These are phyloP conservation scores for Pseudonaja textilis DNA, from an alignment of 2,113 vertebrate species.

Conservation along the genomic window DNA sequence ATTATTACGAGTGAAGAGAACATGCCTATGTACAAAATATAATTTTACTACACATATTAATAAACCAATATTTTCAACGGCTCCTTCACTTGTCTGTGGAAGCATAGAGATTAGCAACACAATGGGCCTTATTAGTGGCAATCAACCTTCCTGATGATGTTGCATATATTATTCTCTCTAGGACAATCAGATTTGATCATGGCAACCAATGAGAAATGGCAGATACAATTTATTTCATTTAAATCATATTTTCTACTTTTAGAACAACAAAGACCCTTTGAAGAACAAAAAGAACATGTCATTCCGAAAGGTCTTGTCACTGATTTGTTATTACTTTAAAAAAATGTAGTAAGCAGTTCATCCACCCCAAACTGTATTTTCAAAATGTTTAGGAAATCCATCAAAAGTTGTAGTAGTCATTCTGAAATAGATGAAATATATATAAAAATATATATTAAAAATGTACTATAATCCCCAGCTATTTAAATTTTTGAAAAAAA, in stretches of 20 bases:
- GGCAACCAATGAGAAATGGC: constrained; percentile 35
- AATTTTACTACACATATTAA: constrained; percentile 17
- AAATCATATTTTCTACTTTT: constrained; percentile 28
- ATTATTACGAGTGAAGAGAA: constrained; percentile 11
- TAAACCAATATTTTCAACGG: background rate
- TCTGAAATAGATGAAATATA: constrained; percentile 48
- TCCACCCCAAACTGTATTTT: background rate
- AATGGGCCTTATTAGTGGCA: constrained; percentile 25
- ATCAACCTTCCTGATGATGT: constrained; percentile 2
- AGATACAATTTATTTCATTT: constrained; percentile 27
- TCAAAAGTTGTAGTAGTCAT: constrained; percentile 33
- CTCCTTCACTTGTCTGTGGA: background rate
- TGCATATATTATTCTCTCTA: constrained; percentile 21
- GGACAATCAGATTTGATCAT: constrained; percentile 31
- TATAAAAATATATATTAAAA: no score
- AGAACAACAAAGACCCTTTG: constrained; percentile 1
- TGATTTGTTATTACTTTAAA: background rate
- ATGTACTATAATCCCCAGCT: constrained; percentile 37
- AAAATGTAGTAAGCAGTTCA: constrained; percentile 3
- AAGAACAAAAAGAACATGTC: background rate
- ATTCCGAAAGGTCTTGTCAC: background rate
- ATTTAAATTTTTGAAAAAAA: constrained; percentile 43
- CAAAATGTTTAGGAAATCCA: constrained; percentile 35
- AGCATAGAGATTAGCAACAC: background rate
- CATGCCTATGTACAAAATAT: background rate